These are phyloP conservation scores for Xiphophorus couchianus DNA, from an alignment of 2,113 vertebrate genomes.

Conservation along the genomic window DNA sequence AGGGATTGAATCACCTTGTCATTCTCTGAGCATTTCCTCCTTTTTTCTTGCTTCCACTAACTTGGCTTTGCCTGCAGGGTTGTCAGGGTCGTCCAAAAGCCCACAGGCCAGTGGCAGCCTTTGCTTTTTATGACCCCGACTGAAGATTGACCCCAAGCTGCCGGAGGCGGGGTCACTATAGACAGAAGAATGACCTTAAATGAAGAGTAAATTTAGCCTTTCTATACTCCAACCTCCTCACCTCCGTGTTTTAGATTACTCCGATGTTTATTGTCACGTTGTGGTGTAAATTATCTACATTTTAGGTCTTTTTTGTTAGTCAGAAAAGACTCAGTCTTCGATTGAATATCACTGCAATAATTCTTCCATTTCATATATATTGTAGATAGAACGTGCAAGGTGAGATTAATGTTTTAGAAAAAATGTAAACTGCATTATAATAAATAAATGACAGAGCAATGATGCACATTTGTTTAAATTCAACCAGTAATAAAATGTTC, in stretches of 20 bases:
- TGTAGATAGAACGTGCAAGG: not conserved
- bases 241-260: not conserved
- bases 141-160: slow-evolving; percentile 44
- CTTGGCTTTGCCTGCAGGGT: slow-evolving; percentile 23
- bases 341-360: not conserved
- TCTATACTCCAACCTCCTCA: not conserved
- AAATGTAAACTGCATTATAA: not conserved
- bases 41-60: slow-evolving; percentile 20
- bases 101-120: slow-evolving; percentile 30
- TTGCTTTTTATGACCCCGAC: slow-evolving; percentile 52
- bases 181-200: slow-evolving; percentile 37
- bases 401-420: not conserved
- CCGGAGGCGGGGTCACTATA: slow-evolving; percentile 42
- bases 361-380: not conserved
- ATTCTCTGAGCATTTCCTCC: slow-evolving; percentile 1
- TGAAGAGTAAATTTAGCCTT: slow-evolving; percentile 40
- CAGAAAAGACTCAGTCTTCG: not conserved
- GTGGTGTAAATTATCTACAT: slow-evolving; percentile 6
- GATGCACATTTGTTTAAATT: not conserved
- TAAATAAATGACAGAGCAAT: not conserved
- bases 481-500: not conserved
- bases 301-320: not conserved
- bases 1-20: slow-evolving; percentile 25
- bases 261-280: slow-evolving; percentile 3
- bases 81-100: slow-evolving; percentile 7